phyloP scores from a whole-genome alignment of 2,113 vertebrate species.

The Orientallactaga bullata region DNA sequence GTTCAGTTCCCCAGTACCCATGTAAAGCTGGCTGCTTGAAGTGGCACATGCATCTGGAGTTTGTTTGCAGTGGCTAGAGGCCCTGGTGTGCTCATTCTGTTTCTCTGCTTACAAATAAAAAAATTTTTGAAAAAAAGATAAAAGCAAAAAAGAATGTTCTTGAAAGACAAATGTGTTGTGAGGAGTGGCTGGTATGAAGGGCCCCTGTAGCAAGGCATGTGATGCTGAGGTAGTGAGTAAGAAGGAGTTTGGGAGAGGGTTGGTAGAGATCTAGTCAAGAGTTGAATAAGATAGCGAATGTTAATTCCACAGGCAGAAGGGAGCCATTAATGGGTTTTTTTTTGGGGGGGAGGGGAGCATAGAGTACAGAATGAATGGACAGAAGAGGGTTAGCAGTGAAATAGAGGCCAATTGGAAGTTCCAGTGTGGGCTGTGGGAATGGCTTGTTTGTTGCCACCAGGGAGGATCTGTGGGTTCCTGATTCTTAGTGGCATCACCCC shows the following conservation, averaged over 20 bases:
- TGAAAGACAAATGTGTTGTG: neutral
- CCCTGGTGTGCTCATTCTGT: too few species aligned
- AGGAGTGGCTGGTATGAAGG: neutral
- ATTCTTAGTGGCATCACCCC: constrained; percentile 48
- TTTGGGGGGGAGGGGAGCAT: too few species aligned
- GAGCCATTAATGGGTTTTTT: neutral
- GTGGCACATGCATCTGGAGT: too few species aligned
- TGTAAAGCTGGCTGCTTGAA: too few species aligned
- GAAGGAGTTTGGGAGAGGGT: neutral
- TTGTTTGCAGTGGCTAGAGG: too few species aligned
- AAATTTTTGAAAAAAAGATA: too few species aligned
- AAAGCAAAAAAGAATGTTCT: too few species aligned
- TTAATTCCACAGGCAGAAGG: neutral
- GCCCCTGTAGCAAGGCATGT: neutral
- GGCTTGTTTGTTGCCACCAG: neutral
- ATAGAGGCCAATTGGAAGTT: neutral
- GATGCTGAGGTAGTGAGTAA: rapidly evolving
- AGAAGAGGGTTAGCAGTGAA: neutral
- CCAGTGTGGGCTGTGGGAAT: neutral
- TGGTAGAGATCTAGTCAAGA: neutral
- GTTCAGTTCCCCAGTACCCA: too few species aligned
- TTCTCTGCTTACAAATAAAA: too few species aligned
- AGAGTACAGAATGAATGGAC: too few species aligned
- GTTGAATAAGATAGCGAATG: neutral
- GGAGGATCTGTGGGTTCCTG: constrained; percentile 13